A percentile compares a stretch with the other conserved stretches of the same genome.
These are phyloP conservation scores for Apamea sordens DNA, from an alignment of 2,888 invertebrate genomes.

Conservation along the genomic window DNA sequence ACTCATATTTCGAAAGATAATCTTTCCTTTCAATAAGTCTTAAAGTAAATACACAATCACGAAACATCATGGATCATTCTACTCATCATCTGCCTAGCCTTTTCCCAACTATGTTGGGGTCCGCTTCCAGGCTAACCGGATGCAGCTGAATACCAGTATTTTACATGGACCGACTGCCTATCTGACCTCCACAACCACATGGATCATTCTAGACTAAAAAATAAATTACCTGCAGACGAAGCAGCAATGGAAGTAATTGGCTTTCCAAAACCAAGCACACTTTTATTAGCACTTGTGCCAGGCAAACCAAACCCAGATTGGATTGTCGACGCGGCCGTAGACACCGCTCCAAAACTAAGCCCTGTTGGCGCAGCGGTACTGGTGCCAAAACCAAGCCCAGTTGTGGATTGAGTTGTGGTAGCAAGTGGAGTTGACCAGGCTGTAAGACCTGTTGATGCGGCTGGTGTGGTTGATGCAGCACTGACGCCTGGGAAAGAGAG, in stretches of 20 bases:
- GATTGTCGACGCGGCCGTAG: conserved; percentile 32
- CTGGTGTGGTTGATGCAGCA: conserved; percentile 30
- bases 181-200: no score
- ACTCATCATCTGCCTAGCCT: no score
- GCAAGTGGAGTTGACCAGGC: conserved; percentile 35
- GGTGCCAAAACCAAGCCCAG: conserved; percentile 66
- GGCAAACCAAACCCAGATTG: conserved; percentile 38
- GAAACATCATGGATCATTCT: neutral
- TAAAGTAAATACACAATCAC: neutral
- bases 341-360: conserved; percentile 38
- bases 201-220: neutral
- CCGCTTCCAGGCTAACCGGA: no score
- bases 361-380: conserved; percentile 65
- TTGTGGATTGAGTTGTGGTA: conserved; percentile 29
- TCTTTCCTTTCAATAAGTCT: no score
- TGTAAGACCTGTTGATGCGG: conserved; percentile 21
- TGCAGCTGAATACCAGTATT: no score
- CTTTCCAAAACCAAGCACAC: conserved; percentile 64
- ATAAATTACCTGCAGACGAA: conserved; percentile 44
- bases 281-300: conserved; percentile 35
- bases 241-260: conserved; percentile 49
- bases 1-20: no score
- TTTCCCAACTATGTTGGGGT: no score
- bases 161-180: no score
- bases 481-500: neutral